Conservation (phyloP, 2,113 vertebrate genomes). For the Heloderma charlesbogerti region DNA sequence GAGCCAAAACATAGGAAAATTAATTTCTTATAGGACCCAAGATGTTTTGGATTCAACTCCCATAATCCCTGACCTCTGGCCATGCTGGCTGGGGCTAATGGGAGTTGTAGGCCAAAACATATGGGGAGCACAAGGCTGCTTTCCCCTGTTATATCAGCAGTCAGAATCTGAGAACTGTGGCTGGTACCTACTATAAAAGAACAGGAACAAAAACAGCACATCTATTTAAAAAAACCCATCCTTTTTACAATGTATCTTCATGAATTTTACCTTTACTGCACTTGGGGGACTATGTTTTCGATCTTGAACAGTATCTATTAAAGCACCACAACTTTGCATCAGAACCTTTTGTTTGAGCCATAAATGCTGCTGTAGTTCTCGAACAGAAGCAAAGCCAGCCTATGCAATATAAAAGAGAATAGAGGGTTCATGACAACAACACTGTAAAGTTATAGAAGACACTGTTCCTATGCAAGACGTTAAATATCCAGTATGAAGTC, state of each 20-base stretch:
- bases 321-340: constrained; percentile 80
- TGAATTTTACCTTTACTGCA: constrained; percentile 82
- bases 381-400: constrained; percentile 81
- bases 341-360: constrained; percentile 84
- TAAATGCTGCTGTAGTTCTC: constrained; percentile 82
- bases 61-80: no score
- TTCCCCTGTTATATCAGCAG: no score
- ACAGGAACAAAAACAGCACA: background rate
- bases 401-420: constrained; percentile 55
- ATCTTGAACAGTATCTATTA: constrained; percentile 79
- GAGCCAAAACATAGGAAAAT: background rate
- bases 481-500: background rate
- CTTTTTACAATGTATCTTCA: constrained; percentile 47
- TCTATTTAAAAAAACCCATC: background rate
- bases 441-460: background rate
- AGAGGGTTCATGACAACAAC: background rate
- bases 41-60: no score
- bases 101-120: no score
- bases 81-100: no score
- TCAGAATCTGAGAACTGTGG: background rate
- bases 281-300: constrained; percentile 67
- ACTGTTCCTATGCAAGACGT: background rate
- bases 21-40: background rate
- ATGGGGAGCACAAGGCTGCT: no score
- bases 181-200: background rate